phyloP scores from a whole-genome alignment of 1,140 invertebrate genomes.

The Eurosta solidaginis region DNA sequence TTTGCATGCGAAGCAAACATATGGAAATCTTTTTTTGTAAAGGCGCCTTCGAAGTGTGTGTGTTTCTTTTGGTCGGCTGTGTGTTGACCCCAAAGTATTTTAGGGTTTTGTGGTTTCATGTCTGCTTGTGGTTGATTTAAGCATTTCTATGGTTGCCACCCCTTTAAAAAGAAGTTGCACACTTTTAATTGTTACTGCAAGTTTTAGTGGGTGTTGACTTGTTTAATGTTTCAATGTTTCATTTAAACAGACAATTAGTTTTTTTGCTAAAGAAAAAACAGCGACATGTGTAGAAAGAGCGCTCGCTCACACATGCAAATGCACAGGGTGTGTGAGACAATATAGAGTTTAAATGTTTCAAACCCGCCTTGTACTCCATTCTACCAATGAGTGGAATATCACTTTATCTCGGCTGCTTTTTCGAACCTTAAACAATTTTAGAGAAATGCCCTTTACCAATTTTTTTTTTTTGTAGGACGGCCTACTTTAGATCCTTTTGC shows the following conservation, averaged over 20 bases:
- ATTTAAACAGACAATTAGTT: too few relatives aligned
- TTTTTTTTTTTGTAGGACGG: too few relatives aligned
- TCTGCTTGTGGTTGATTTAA: neutral
- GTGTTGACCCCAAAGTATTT: neutral
- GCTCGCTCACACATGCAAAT: too few relatives aligned
- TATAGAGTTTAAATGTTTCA: too few relatives aligned
- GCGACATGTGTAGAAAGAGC: too few relatives aligned
- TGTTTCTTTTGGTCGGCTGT: neutral
- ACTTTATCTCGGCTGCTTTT: too few relatives aligned
- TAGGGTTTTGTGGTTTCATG: neutral
- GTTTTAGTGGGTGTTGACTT: conserved; percentile 51
- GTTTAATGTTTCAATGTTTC: conserved; percentile 58
- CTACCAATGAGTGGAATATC: too few relatives aligned
- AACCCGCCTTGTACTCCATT: too few relatives aligned
- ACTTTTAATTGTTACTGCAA: conserved; percentile 40
- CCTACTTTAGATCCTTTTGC: too few relatives aligned
- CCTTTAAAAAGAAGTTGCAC: neutral
- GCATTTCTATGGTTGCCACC: conserved; percentile 1
- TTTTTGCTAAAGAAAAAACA: neutral
- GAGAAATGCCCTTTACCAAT: too few relatives aligned
- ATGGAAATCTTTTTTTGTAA: neutral
- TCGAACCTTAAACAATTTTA: too few relatives aligned
- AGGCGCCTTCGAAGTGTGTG: neutral
- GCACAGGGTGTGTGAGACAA: too few relatives aligned
- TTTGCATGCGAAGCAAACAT: conserved; percentile 13